These are phyloP conservation scores for Neodon shergylaensis DNA, from an alignment of 2,113 vertebrate species.

Conservation along the genomic window DNA sequence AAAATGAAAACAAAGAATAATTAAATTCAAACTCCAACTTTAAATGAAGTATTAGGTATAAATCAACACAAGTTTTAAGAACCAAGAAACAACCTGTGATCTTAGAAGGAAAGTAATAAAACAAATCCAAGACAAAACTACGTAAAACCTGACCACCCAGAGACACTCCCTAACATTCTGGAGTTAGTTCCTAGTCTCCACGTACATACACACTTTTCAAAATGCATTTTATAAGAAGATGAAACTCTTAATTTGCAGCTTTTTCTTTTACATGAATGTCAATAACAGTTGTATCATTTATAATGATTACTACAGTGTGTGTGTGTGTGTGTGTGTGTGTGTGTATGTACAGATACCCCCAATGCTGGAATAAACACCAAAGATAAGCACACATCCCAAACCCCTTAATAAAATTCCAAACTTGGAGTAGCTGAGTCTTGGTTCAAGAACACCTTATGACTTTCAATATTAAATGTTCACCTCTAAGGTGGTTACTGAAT, in stretches of 20 bases:
- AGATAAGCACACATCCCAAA: not conserved
- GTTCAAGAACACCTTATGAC: not conserved
- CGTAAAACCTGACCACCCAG: not conserved
- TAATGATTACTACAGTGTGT: not conserved
- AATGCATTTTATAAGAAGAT: conserved; percentile 32
- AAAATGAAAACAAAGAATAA: conserved; percentile 4
- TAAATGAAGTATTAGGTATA: not conserved
- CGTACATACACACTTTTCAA: not conserved
- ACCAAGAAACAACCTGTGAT: conserved; percentile 24
- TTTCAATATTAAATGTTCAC: conserved; percentile 25
- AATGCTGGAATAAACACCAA: not conserved
- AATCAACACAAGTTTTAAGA: not conserved
- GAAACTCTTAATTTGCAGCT: conserved; percentile 21
- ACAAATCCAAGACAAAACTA: conserved; percentile 16
- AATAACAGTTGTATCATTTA: conserved; percentile 39
- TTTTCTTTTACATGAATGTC: conserved; percentile 24
- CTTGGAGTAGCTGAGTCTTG: not conserved
- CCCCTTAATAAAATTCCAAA: not conserved
- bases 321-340: not conserved
- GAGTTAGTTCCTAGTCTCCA: conserved; percentile 42
- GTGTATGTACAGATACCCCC: not conserved
- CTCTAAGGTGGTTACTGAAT: conserved; percentile 19
- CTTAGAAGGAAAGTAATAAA: conserved; percentile 43
- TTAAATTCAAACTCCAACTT: conserved; percentile 36
- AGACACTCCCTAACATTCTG: not conserved